Conservation (phyloP, 2,797 vertebrate genomes). For the Scolopax rusticola region DNA sequence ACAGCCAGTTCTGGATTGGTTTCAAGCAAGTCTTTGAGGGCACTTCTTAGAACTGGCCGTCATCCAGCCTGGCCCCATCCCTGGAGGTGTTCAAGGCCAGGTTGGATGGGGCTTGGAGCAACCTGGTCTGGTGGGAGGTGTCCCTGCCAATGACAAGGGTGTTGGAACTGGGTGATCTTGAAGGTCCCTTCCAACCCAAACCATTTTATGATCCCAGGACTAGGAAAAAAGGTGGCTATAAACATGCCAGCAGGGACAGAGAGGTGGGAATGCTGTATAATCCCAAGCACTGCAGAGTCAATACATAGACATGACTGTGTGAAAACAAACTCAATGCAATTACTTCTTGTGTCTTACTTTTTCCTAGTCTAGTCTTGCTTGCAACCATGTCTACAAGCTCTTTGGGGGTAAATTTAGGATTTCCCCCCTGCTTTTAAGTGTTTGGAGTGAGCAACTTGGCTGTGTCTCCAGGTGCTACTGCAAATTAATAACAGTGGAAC, state of each 20-base stretch:
- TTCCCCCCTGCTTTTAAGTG: neutral
- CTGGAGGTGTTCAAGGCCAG: no score
- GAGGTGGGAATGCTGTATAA: accelerated
- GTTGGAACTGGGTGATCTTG: no score
- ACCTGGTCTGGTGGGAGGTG: no score
- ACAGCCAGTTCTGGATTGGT: neutral
- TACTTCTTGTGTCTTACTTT: neutral
- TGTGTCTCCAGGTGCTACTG: neutral
- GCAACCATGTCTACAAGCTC: accelerated
- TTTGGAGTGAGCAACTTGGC: neutral
- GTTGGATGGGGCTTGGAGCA: no score
- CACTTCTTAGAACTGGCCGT: neutral
- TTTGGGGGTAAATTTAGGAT: neutral
- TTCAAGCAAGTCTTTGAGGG: neutral
- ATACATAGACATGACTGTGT: accelerated
- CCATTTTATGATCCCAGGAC: no score
- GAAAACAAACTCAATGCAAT: accelerated
- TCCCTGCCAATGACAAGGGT: no score
- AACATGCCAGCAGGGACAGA: neutral
- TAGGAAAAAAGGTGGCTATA: neutral
- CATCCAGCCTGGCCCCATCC: neutral
- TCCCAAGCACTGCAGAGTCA: no score
- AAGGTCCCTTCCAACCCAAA: no score
- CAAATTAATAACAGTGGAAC: neutral
- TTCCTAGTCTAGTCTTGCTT: neutral